These are phyloP conservation scores for Agrotis segetum DNA, from an alignment of 2,888 invertebrate genomes.

Conservation along the genomic window DNA sequence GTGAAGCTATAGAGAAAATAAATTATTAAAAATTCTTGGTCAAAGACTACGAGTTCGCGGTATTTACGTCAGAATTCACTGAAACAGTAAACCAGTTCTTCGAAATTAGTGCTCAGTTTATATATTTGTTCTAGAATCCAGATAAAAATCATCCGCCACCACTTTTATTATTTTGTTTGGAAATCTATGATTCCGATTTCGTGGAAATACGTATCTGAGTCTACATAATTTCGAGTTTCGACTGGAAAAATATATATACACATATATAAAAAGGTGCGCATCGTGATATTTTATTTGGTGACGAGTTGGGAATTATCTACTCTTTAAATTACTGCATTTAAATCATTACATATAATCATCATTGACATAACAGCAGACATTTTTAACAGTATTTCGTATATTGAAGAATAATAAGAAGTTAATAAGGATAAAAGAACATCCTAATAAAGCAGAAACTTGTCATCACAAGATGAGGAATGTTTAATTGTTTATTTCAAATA, in stretches of 20 bases:
- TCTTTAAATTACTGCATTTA: too few relatives aligned
- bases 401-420: not conserved
- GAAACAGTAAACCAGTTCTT: slow-evolving; percentile 6
- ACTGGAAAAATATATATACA: too few relatives aligned
- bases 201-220: slow-evolving; percentile 5
- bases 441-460: not conserved
- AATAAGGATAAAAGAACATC: not conserved
- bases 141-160: slow-evolving; percentile 7
- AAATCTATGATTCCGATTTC: slow-evolving; percentile 6
- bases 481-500: slow-evolving; percentile 12
- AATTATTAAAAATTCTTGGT: not conserved
- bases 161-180: slow-evolving; percentile 11
- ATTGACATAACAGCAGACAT: not conserved
- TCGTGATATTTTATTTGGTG: too few relatives aligned
- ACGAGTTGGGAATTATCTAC: too few relatives aligned
- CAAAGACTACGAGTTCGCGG: not conserved
- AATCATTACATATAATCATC: not conserved
- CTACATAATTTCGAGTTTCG: slow-evolving; percentile 3
- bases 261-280: too few relatives aligned
- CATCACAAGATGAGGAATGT: slow-evolving; percentile 1
- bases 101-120: slow-evolving; percentile 1
- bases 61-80: slow-evolving; percentile 1
- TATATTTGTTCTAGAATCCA: slow-evolving; percentile 16
- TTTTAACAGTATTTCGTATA: too few relatives aligned
- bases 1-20: not conserved